Percentiles rank a stretch among this genome's conserved stretches.
phyloP scores from a whole-genome alignment of 2,113 vertebrate genomes.

The Alces alces region DNA sequence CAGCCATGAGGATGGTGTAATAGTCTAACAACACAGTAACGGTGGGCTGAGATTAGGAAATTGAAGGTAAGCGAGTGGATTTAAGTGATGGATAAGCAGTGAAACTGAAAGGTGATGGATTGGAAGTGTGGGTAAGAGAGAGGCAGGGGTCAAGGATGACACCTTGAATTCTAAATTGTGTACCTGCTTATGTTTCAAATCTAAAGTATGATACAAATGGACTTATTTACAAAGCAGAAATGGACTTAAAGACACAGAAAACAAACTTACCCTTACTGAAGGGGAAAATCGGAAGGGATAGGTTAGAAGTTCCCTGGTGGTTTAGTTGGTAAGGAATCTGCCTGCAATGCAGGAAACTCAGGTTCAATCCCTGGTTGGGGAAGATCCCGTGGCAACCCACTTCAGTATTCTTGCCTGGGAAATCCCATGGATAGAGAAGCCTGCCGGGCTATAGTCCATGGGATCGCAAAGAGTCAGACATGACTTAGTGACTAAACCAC shows the following conservation, averaged over 20 bases:
- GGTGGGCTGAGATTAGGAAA: background rate
- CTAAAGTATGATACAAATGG: background rate
- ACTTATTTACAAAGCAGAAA: background rate
- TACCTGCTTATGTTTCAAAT: background rate
- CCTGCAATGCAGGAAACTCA: background rate
- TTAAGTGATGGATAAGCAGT: background rate
- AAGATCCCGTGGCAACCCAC: background rate
- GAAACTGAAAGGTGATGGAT: background rate
- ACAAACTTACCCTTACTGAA: background rate
- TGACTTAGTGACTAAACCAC: background rate
- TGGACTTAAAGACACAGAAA: background rate
- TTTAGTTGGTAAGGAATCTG: background rate
- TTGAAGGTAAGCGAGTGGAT: background rate
- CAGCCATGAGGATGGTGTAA: background rate
- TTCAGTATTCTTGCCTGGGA: background rate
- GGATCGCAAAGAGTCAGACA: background rate
- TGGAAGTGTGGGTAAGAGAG: background rate
- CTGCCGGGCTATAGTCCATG: accelerated
- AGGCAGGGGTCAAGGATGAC: background rate
- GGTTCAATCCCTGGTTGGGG: background rate
- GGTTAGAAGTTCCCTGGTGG: background rate
- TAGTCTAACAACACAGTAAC: background rate
- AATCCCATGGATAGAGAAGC: background rate
- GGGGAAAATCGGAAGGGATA: background rate
- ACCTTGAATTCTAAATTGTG: background rate